Base-by-base conservation (phyloP, 2,797 vertebrate genomes). In the Ctenosaura bakeri region DNA sequence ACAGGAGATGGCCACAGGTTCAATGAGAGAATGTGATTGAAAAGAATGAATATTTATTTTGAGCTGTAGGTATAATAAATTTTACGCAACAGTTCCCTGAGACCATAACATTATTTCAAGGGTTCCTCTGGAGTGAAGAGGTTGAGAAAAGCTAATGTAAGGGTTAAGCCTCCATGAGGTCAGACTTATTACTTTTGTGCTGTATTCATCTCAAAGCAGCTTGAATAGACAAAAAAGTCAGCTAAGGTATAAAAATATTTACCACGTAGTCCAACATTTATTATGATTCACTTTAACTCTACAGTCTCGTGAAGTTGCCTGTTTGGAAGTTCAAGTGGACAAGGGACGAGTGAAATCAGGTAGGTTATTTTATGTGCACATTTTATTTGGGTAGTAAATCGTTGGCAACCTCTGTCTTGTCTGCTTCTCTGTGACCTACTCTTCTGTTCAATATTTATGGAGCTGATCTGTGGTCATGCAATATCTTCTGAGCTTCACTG, bases 231-330 rank as follows among this genome's bases (percentile, higher is more conserved):
- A 13, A 0, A 0, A 14, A 5, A 2, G 6, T 1, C 24, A 1
- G 5, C 42, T 0, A 0, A 76, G 81, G n/a, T 10, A 2, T 6
- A 24, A 35, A 64, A 50, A 52, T 73, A 16, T 8, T 29, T 79
- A 18, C 8, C 8, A 32, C n/a, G 0, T 18, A 71, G 56, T 32
- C 71, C 24, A n/a, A 5, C 86, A 54, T 78, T 81, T 71, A 64
- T 56, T 79, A 29, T 64, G 50, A 16, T 24, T 35, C 0, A 3
- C 0, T 73, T 95, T 76, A 86, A 32, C 95, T 74, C 90, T 95
- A 64, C 89, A 98, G 97, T 95, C 97, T 66, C 97, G 97, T 2
- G 97, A 98, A 91, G 93, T 97, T 93, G 96, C 96, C 78, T 94
- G 96, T 83, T 82, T 98, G 86, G 96, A 98, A 0, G 97, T 97